Evolutionary conservation across 2,888 invertebrate genomes (phyloP).

Genomic region (Epinotia ramella): DNA sequence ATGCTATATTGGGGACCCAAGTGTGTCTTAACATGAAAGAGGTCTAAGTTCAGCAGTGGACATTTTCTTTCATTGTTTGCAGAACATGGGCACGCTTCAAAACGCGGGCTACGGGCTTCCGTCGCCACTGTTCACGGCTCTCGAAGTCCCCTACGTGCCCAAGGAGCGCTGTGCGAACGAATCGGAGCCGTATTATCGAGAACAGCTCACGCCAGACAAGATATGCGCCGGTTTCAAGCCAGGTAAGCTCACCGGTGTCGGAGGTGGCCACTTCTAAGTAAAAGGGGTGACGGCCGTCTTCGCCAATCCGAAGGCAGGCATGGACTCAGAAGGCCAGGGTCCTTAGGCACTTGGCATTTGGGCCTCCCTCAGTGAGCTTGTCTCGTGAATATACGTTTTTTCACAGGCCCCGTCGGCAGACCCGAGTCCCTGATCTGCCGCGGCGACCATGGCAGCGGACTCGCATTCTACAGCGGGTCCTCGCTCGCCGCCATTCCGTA

Average conservation of each 20-base stretch:
- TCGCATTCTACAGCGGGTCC: constrained; percentile 12
- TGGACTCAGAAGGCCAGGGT: no score
- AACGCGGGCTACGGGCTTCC: not conserved
- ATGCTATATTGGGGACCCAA: no score
- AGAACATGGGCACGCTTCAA: constrained; percentile 9
- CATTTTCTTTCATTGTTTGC: not conserved
- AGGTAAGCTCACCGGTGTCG: not conserved
- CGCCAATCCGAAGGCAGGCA: no score
- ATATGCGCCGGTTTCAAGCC: not conserved
- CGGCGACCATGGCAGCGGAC: constrained; percentile 12
- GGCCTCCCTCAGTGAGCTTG: no score
- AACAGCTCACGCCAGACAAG: not conserved
- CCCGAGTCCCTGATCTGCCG: constrained; percentile 5
- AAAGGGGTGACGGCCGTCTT: no score
- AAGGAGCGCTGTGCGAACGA: not conserved
- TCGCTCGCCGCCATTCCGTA: not conserved
- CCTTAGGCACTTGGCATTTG: no score
- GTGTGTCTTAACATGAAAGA: not conserved
- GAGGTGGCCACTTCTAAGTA: no score
- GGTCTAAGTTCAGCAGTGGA: not conserved
- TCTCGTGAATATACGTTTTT: not conserved
- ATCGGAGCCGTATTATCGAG: not conserved
- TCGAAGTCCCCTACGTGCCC: not conserved
- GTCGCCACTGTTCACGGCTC: not conserved
- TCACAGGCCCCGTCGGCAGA: not conserved